Evolutionary conservation across 2,113 vertebrate species (phyloP), one percentile per base, ranked within the genome.

Genomic region (Sturnira hondurensis): DNA sequence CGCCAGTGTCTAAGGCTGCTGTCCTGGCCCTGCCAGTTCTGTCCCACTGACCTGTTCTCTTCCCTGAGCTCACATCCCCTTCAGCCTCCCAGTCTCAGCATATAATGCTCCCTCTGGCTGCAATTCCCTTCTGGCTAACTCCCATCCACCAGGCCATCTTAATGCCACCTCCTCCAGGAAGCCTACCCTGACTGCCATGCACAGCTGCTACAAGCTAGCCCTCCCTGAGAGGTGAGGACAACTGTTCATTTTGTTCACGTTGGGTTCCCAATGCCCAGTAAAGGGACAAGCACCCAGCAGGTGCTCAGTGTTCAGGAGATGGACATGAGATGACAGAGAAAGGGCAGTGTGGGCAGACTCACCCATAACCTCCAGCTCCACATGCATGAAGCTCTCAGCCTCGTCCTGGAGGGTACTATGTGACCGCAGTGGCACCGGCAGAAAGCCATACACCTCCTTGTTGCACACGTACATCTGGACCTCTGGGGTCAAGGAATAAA

Each of bases 391-490:
- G 92, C 99, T 99, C 93, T 99, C 99, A 0, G 97, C 96, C 95
- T 99, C 99, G 0, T 99, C 99, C 96, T 98, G 98, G 82, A 99
- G 96, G 56, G 98, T 98, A 97, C 99, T 99, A 90, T 99, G 99
- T 10, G 98, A 91, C 3, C 99, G 98, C 92, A 99, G 97, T 0
- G 99, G 99, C 93, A 99, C 99, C 0, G 99, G 99, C 67, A 99
- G 97, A 97, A 98, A 98, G 67, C 99, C 99, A 3, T 99, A 99
- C 0, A 86, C 97, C 94, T 99, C 99, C 97, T 97, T 99, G 97
- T 99, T 99, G 74, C 99, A 99, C 7, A 99, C 97, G 33, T 99
- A 99, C 99, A 99, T 99, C 97, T 99, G 99, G 28, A 99, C 98
- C 65, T 99, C 99, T 99, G 97, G 2, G 0, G 36, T 24, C 26